Evolutionary conservation across 2,888 invertebrate species (phyloP), one percentile per base, ranked within the genome.

Genomic region (Monopis laevigella): DNA sequence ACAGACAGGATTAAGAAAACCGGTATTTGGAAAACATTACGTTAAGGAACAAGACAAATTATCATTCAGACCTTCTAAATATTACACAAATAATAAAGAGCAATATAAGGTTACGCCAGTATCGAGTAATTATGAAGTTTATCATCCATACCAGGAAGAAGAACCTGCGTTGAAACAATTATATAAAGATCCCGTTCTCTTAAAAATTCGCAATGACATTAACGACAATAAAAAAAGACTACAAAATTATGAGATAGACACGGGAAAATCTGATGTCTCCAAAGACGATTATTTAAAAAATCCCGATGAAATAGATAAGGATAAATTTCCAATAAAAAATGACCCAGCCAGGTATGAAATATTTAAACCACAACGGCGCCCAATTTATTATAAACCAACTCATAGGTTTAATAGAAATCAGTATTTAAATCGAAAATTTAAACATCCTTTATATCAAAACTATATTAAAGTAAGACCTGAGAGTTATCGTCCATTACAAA

Each of bases 71-170:
- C 65, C 65, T 1, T 65, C 65, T 42, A 73, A 72, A 54, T 49
- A 59, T 17, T 72, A 59, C 43, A 53, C 62, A 2, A 53, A 64
- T 13, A 53, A 57, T 28, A 56, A 59, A 45, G 53, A 58, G 39
- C 51, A 53, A 26, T 40, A 43, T 7, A 43, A 47, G 2, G 59
- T 56, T 1, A 52, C 53, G 19, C 77, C 80, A 2, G 53, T 52
- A 4, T 53, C 62, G 2, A 59, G 59, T 2, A 63, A 62, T 35
- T 78, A 72, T 52, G 72, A 78, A 56, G 56, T 75, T 3, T 78
- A 63, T 40, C 78, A 81, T 50, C 80, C 81, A 1, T 81, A 81
- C 35, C 59, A 72, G 53, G 62, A 61, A 1, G 78, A 80, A 49
- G 65, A 65, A 45, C 70, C 69, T 11, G 65, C 64, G 3, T 54